A percentile compares a stretch with the other conserved stretches of the same genome.
Conservation (phyloP, 2,797 vertebrate genomes). For the Serranus cabrilla region DNA sequence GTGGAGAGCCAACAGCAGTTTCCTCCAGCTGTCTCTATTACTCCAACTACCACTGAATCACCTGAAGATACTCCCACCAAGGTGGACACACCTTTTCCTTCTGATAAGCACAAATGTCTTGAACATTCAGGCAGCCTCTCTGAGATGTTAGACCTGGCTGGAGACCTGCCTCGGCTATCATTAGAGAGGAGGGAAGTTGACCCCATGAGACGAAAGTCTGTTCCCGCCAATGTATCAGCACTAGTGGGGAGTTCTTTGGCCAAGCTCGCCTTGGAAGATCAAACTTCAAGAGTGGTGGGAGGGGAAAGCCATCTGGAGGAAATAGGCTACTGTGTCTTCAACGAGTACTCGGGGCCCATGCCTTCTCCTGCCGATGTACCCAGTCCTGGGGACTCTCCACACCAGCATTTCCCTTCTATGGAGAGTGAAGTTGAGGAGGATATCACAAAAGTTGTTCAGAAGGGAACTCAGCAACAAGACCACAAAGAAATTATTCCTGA, state of each 20-base stretch:
- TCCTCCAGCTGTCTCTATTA: conserved; percentile 59
- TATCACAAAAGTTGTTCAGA: conserved; percentile 19
- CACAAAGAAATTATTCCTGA: conserved; percentile 41
- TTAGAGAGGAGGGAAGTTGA: conserved; percentile 85
- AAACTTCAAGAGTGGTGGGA: conserved; percentile 42
- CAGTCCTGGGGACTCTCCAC: conserved; percentile 71
- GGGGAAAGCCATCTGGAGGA: conserved; percentile 89
- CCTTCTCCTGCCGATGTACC: conserved; percentile 90
- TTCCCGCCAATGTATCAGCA: conserved; percentile 80
- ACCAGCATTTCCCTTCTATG: conserved; percentile 67
- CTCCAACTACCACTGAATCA: conserved; percentile 33
- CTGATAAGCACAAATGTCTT: conserved; percentile 40
- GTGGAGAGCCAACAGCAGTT: conserved; percentile 29
- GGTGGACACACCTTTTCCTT: conserved; percentile 22
- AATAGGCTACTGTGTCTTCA: conserved; percentile 92
- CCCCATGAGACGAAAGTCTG: conserved; percentile 84
- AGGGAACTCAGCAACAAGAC: conserved; percentile 35
- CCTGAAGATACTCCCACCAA: conserved; percentile 22
- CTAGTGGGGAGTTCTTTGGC: conserved; percentile 73
- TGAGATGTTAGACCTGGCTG: conserved; percentile 93
- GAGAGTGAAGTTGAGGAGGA: conserved; percentile 61
- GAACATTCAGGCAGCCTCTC: conserved; percentile 84
- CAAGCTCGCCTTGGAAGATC: conserved; percentile 66
- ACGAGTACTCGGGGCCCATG: conserved; percentile 91
- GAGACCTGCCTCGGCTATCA: conserved; percentile 86